Conservation (phyloP, 2,888 invertebrate species). For the Allolobophora icterica region DNA sequence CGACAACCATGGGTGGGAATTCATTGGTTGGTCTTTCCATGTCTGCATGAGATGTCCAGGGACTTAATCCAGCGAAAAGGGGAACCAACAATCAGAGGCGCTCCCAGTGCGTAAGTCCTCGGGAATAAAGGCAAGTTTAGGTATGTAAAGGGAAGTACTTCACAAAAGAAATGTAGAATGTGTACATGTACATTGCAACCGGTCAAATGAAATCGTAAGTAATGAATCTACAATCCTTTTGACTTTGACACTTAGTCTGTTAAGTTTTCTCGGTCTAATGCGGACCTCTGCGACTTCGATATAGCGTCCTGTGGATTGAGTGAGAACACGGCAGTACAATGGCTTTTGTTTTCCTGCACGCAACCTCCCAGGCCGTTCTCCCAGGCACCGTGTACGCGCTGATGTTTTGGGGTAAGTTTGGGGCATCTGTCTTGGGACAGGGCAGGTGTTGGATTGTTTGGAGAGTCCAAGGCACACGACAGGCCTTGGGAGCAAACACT, state of each 20-base stretch:
- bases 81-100: too few species aligned
- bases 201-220: neutral
- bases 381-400: neutral
- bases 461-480: neutral
- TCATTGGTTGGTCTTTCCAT: too few species aligned
- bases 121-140: too few species aligned
- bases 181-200: neutral
- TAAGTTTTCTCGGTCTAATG: neutral
- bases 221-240: neutral
- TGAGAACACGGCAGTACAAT: neutral
- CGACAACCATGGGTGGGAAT: too few species aligned
- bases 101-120: too few species aligned
- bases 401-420: neutral
- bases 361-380: conserved; percentile 7
- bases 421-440: neutral
- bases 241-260: too few species aligned
- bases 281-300: neutral
- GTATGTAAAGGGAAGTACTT: too few species aligned
- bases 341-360: neutral
- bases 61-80: too few species aligned
- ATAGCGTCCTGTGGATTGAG: neutral
- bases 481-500: conserved; percentile 3
- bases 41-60: too few species aligned
- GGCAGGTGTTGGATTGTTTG: conserved; percentile 6
- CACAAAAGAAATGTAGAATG: too few species aligned